phyloP scores from a whole-genome alignment of 2,797 vertebrate species.

The Crenichthys baileyi region DNA sequence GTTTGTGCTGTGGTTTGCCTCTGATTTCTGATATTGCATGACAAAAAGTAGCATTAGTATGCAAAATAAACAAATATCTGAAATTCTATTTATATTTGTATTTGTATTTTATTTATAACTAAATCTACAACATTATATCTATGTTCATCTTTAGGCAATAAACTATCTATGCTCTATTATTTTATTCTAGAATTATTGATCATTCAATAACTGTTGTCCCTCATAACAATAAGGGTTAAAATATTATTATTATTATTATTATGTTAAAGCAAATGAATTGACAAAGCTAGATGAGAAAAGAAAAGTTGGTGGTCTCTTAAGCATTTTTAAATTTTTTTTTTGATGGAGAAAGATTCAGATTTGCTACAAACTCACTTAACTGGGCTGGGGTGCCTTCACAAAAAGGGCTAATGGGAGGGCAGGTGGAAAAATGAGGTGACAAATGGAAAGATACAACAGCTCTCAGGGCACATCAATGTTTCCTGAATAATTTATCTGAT shows the following conservation, averaged over 20 bases:
- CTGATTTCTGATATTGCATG: slow-evolving; percentile 46
- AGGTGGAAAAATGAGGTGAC: slow-evolving; percentile 20
- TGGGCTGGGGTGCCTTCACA: slow-evolving; percentile 55
- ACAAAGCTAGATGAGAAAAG: slow-evolving; percentile 19
- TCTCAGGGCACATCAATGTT: slow-evolving; percentile 45
- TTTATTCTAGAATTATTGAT: slow-evolving; percentile 62
- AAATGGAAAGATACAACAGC: slow-evolving; percentile 48
- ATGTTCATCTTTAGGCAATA: slow-evolving; percentile 55
- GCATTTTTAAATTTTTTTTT: slow-evolving; percentile 27
- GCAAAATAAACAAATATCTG: slow-evolving; percentile 68
- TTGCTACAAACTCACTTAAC: slow-evolving; percentile 57
- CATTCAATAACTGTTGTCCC: slow-evolving; percentile 57
- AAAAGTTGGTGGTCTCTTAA: slow-evolving; percentile 40
- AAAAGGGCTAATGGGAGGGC: slow-evolving; percentile 35
- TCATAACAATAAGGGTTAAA: slow-evolving; percentile 52
- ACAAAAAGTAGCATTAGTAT: slow-evolving; percentile 47
- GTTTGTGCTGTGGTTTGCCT: slow-evolving; percentile 50
- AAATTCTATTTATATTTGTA: slow-evolving; percentile 59
- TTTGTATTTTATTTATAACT: slow-evolving; percentile 54
- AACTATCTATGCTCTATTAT: slow-evolving; percentile 62
- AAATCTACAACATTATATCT: slow-evolving; percentile 62
- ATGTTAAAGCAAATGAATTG: slow-evolving; percentile 29
- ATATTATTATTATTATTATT: slow-evolving; percentile 4
- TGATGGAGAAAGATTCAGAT: slow-evolving; percentile 53
- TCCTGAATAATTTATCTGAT: slow-evolving; percentile 27